A percentile compares a stretch with the other conserved stretches of the same genome.
phyloP scores from a whole-genome alignment of 2,113 vertebrate species.

The Struthio camelus region DNA sequence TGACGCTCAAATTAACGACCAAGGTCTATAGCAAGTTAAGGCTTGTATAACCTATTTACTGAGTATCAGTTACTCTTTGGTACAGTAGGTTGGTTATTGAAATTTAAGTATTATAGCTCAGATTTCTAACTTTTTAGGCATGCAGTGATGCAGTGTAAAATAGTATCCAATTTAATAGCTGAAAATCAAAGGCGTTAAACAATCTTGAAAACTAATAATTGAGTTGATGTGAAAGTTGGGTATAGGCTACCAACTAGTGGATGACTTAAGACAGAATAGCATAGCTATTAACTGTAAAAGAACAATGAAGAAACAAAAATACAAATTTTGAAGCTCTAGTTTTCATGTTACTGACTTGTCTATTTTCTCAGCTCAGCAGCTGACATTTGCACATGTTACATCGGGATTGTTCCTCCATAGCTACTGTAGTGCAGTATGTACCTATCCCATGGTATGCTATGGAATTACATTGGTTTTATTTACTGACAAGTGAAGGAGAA shows the following conservation, averaged over 20 bases:
- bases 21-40: background rate
- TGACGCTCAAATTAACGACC: constrained; percentile 24
- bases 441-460: background rate
- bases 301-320: background rate
- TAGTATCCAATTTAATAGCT: constrained; percentile 15
- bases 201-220: constrained; percentile 40
- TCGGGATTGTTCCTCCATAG: background rate
- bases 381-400: background rate
- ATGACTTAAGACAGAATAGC: background rate
- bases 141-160: constrained; percentile 39
- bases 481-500: background rate
- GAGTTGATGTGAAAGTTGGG: constrained; percentile 22
- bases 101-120: background rate
- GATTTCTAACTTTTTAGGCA: background rate
- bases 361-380: background rate
- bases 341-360: background rate
- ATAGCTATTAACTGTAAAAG: background rate
- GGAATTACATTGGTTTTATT: background rate
- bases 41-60: constrained; percentile 35
- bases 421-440: background rate
- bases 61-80: background rate
- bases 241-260: constrained; percentile 3
- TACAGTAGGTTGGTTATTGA: constrained; percentile 15
- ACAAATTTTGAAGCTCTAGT: background rate
- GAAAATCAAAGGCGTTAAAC: constrained; percentile 17